Evolutionary conservation across 2,888 invertebrate genomes (phyloP).

Genomic region (Crioceris asparagi): DNA sequence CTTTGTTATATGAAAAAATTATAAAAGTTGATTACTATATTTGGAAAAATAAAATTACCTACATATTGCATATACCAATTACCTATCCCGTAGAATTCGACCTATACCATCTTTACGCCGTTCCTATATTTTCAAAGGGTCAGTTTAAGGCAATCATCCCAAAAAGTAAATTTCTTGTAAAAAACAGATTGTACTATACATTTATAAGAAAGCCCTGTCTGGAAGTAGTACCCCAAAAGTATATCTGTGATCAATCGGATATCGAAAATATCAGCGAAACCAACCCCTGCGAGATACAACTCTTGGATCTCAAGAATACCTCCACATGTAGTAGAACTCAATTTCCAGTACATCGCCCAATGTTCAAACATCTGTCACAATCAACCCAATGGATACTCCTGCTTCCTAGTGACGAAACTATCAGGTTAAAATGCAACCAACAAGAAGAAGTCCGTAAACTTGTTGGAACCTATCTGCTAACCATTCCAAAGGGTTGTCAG

Average conservation of each 20-base stretch:
- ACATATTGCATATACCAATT: too few species aligned
- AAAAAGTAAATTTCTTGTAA: too few species aligned
- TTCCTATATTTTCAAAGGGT: too few species aligned
- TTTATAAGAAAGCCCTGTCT: not conserved
- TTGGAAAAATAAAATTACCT: not conserved
- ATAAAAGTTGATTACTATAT: not conserved
- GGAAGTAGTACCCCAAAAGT: not conserved
- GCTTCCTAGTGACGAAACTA: not conserved
- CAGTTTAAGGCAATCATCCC: too few species aligned
- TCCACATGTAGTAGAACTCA: not conserved
- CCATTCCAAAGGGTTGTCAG: not conserved
- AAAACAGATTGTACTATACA: too few species aligned
- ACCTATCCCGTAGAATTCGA: too few species aligned
- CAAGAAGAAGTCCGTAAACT: not conserved
- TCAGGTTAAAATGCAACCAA: not conserved
- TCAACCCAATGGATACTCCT: not conserved
- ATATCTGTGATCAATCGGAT: not conserved
- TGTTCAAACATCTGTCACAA: not conserved
- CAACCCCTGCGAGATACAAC: not conserved
- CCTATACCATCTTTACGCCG: too few species aligned
- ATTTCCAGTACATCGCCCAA: not conserved
- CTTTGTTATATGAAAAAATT: not conserved
- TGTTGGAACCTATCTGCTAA: not conserved
- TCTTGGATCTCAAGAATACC: not conserved
- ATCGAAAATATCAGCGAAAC: not conserved